These are phyloP conservation scores for Orthochromis indermauri DNA, from an alignment of 2,113 vertebrate species.

Conservation along the genomic window DNA sequence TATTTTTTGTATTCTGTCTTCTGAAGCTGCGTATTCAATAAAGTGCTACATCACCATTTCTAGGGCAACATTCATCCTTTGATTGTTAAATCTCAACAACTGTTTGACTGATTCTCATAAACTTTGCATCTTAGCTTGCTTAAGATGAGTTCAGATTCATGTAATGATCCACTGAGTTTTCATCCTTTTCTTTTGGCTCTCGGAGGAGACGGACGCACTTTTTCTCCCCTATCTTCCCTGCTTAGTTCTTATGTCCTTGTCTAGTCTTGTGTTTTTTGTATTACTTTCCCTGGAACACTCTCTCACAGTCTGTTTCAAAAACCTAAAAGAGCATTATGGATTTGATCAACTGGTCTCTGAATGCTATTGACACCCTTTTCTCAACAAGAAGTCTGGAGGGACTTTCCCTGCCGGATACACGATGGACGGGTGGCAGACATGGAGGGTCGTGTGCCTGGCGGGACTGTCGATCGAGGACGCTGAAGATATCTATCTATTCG, in stretches of 20 bases:
- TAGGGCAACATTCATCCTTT: not conserved
- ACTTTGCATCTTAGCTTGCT: not conserved
- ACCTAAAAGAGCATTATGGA: not conserved
- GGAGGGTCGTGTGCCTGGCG: fast-evolving
- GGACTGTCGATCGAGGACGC: not conserved
- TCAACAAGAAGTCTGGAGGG: not conserved
- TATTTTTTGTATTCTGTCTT: not conserved
- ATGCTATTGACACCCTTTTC: not conserved
- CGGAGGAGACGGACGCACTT: fast-evolving
- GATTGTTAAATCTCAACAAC: not conserved
- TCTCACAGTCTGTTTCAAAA: not conserved
- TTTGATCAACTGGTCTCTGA: not conserved
- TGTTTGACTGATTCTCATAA: not conserved
- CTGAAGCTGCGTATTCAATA: not conserved
- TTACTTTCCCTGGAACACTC: fast-evolving
- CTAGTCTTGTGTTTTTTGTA: not conserved
- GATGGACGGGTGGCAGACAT: not conserved
- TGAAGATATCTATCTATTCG: fast-evolving
- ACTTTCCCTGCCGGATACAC: fast-evolving
- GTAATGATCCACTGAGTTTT: not conserved
- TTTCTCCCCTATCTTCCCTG: not conserved
- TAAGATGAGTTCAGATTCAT: not conserved
- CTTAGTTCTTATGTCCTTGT: not conserved
- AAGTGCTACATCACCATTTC: fast-evolving
- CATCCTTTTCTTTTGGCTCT: not conserved